A percentile compares a stretch with the other conserved stretches of the same genome.
phyloP scores from a whole-genome alignment of 2,113 vertebrate genomes.

The Semnornis frantzii region DNA sequence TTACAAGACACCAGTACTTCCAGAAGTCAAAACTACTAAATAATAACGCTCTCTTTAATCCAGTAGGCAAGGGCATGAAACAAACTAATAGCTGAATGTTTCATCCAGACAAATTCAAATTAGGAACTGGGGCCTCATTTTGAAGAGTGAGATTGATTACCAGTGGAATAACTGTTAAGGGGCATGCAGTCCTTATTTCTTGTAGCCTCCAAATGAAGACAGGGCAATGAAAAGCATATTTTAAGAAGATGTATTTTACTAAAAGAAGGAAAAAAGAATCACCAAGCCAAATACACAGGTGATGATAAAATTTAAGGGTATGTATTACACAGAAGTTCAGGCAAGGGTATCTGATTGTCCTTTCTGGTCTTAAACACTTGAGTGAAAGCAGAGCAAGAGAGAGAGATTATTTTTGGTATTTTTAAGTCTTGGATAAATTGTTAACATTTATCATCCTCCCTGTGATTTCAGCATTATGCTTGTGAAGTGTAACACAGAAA shows the following conservation, averaged over 20 bases:
- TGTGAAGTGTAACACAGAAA: not conserved
- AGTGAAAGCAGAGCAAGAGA: not conserved
- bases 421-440: not conserved
- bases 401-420: not conserved
- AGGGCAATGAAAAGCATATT: not conserved
- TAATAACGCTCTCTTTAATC: not conserved
- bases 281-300: not conserved
- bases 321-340: not conserved
- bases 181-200: not conserved
- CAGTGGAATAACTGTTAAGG: not conserved
- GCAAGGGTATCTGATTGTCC: not conserved
- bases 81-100: not conserved
- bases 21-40: not conserved
- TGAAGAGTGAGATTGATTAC: slow-evolving; percentile 1
- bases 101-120: not conserved
- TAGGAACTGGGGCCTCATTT: not conserved
- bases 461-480: not conserved
- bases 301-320: not conserved
- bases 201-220: not conserved
- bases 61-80: not conserved
- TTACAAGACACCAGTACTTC: not conserved
- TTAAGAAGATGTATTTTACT: not conserved
- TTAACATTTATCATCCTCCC: slow-evolving; percentile 25
- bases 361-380: not conserved
- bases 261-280: not conserved